Conservation (phyloP, 2,797 vertebrate species). For the Ctenosaura bakeri region DNA sequence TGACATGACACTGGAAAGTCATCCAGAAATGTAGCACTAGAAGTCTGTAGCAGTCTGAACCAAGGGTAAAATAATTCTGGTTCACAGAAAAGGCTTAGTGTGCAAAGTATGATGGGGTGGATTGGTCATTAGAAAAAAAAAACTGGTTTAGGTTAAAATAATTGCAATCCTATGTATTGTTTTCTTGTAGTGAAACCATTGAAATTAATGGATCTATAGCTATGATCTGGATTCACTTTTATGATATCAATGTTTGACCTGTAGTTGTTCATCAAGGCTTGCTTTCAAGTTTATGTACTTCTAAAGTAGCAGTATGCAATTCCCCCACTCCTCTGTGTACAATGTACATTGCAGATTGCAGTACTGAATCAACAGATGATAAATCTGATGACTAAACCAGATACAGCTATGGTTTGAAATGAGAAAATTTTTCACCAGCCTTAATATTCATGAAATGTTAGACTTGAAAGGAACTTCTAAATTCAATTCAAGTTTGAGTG, state of each 20-base stretch:
- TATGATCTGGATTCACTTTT: neutral
- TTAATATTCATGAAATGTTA: neutral
- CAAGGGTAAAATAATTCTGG: conserved; percentile 58
- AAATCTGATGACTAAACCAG: neutral
- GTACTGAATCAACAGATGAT: neutral
- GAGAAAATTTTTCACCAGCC: neutral
- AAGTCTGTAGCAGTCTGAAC: conserved; percentile 35
- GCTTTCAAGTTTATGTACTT: neutral
- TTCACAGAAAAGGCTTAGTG: neutral
- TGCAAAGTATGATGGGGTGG: conserved; percentile 26
- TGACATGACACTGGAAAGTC: conserved; percentile 49
- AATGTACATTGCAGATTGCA: too few relatives aligned
- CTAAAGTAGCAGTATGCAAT: neutral
- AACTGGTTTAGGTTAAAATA: conserved; percentile 30
- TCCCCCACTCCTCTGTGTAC: too few relatives aligned
- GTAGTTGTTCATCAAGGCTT: neutral
- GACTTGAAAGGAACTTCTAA: neutral
- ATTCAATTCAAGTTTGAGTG: neutral
- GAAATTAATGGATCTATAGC: neutral
- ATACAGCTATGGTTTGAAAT: neutral
- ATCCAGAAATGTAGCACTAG: conserved; percentile 45
- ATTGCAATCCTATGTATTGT: conserved; percentile 18
- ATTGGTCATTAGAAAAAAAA: conserved; percentile 36
- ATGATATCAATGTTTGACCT: neutral
- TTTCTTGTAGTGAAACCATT: neutral